phyloP scores from a whole-genome alignment of 2,113 vertebrate species.

The Casuarius casuarius region DNA sequence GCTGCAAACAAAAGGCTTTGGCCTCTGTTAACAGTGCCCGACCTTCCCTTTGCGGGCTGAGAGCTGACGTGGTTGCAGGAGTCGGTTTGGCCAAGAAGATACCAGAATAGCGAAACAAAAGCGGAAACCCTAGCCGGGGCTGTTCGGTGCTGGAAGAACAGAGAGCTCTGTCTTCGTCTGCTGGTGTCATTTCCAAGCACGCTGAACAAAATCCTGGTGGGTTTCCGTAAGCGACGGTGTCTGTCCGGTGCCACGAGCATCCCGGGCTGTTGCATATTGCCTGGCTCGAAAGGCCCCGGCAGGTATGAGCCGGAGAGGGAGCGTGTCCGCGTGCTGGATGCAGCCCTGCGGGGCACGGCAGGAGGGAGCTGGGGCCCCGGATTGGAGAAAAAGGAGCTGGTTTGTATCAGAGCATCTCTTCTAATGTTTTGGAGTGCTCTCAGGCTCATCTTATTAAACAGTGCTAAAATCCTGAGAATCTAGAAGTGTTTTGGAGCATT shows the following conservation, averaged over 20 bases:
- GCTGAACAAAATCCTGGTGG: not conserved
- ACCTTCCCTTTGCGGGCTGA: not conserved
- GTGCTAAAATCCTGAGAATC: not conserved
- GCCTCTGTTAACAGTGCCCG: not conserved
- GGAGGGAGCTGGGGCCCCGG: not conserved
- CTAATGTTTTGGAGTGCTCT: not conserved
- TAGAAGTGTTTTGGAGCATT: not conserved
- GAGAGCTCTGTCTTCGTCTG: not conserved
- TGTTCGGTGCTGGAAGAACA: not conserved
- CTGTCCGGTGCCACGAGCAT: not conserved
- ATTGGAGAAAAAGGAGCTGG: not conserved
- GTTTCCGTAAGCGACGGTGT: not conserved
- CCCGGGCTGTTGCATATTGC: not conserved
- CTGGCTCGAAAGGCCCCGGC: not conserved
- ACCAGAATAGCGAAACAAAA: not conserved
- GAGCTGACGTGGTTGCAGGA: not conserved
- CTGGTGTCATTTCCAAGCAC: not conserved
- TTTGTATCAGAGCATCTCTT: not conserved
- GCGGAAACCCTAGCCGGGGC: not conserved
- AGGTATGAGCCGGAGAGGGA: not conserved
- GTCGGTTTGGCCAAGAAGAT: not conserved
- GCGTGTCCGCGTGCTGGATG: too few relatives aligned
- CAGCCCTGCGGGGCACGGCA: not conserved
- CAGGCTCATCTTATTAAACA: accelerated
- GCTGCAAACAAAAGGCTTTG: conserved; percentile 52